Evolutionary conservation across 1,140 invertebrate genomes (phyloP), one percentile per base, ranked within the genome.

Genomic region (Aphis gossypii): DNA sequence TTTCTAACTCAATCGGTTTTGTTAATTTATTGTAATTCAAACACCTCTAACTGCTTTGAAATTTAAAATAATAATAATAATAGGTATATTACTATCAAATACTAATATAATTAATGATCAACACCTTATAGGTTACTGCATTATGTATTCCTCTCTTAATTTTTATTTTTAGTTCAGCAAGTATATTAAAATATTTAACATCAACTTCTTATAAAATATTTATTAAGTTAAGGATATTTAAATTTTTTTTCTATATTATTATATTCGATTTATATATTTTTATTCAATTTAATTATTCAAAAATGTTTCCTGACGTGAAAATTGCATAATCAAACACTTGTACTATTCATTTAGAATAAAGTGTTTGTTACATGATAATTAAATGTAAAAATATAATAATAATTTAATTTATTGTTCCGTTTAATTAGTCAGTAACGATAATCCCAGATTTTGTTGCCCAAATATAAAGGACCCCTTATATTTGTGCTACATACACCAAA

Each of bases 351-450:
- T 23, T 8, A 35, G 30, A 60, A 23, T 14, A 90, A 30, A 25
- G 14, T 60, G 35, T 60, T 90, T 60, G 21, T 44, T 90, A 7
- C 11, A 44, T 38, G 11, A 93, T 86, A 44, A 56, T 56, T 54
- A 56, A 93, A 54, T 56, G 92, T 84, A 41, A 41, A 41, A 41
- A 41, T 41, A 41, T 41, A 41, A 41, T 41, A 41, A 41, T 41
- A 41, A 41, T 54, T 93, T 56, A 48, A 90, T 44, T 93, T 54
- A 35, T 92, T 82, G n/a, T 51, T 89, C 56, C 38, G 46, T 93
- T 86, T 56, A 93, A 93, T 92, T 44, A 93, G 82, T 51, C 48
- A n/a, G 82, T 51, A 54, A 35, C 82, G 92, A 93, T 93, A 93
- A 93, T 86, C 92, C n/a, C 51, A 86, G 48, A 56, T 86, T 93